Percentiles rank a stretch among this genome's conserved stretches.
phyloP scores from a whole-genome alignment of 2,797 vertebrate genomes.

The Perodicticus potto region DNA sequence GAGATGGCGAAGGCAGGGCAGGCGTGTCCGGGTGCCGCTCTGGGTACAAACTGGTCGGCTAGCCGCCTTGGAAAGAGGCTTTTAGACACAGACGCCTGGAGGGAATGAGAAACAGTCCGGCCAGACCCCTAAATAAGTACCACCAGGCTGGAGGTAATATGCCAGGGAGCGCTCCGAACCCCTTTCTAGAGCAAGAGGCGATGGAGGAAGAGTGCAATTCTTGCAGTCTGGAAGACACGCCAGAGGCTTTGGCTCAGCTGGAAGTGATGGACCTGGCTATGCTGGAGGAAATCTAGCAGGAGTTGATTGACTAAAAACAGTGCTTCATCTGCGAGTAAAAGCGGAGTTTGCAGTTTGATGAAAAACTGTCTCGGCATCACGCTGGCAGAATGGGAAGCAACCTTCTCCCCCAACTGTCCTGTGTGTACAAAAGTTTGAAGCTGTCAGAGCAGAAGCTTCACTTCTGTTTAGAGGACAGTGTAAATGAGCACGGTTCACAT shows the following conservation, averaged over 20 bases:
- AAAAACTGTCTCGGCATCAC: no score
- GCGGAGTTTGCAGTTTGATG: no score
- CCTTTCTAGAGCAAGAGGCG: conserved; percentile 93
- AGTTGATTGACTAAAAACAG: conserved; percentile 89
- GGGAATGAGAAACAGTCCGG: conserved; percentile 93
- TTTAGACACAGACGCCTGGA: conserved; percentile 91
- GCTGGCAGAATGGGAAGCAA: no score
- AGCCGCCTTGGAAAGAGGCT: conserved; percentile 86
- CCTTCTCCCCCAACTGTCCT: no score
- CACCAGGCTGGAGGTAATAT: conserved; percentile 87
- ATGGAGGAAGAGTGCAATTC: conserved; percentile 96
- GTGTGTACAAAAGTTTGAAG: no score
- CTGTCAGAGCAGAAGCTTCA: no score
- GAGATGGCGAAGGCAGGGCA: conserved; percentile 72
- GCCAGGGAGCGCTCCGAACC: conserved; percentile 57
- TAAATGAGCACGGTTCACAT: no score
- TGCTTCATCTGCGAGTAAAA: no score
- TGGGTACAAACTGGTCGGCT: conserved; percentile 78
- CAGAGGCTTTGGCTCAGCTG: conserved; percentile 84
- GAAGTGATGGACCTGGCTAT: no score
- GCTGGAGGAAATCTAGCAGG: conserved; percentile 96
- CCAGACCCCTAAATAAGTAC: conserved; percentile 92
- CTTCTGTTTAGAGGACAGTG: no score
- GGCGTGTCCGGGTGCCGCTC: background rate
- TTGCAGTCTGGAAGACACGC: conserved; percentile 86